Evolutionary conservation across 2,888 invertebrate genomes (phyloP), one percentile per base, ranked within the genome.

Genomic region (Clistopyga incitator): DNA sequence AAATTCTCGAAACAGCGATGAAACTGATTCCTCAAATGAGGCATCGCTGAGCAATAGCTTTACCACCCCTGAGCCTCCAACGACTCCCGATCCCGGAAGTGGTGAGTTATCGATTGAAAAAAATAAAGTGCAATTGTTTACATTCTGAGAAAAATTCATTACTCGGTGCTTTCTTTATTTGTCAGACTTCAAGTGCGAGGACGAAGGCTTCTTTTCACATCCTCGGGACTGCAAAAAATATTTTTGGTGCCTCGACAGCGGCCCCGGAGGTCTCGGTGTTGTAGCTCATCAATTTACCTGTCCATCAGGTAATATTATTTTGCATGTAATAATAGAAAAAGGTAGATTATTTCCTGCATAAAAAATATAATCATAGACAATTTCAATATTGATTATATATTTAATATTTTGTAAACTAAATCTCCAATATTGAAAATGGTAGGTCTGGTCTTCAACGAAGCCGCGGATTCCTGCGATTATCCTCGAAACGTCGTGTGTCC

Each of bases 161-260:
- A 18, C 13, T 45, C 2, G 42, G 45, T 70, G 67, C n/a, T 6
- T 56, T 18, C n/a, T 75, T 18, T 47, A 18, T 23, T 47, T 47
- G 1, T 50, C 54, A 96, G 98, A 97, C 91, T 98, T 98, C 93
- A 97, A 97, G 92, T 98, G 98, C 92, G 96, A 96, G 88, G 98
- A 98, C 86, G 98, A 98, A 94, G 98, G 98, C 2, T 98, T 98
- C 94, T 98, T 96, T 94, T 96, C 96, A 18, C 98, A 98, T 94
- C 98, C 98, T 0, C 95, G 97, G 54, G 98, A 98, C 93, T 98
- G 98, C 93, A 98, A 98, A 92, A 98, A 98, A 92, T 98, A 98
- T 91, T 98, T 97, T 94, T 98, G 98, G 98, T 98, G 98, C 91
- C 94, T 98, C 86, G 98, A 98, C 91, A 97, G 96, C 88, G 97